Evolutionary conservation across 2,888 invertebrate genomes (phyloP).

Genomic region (Notocelia uddmanniana): DNA sequence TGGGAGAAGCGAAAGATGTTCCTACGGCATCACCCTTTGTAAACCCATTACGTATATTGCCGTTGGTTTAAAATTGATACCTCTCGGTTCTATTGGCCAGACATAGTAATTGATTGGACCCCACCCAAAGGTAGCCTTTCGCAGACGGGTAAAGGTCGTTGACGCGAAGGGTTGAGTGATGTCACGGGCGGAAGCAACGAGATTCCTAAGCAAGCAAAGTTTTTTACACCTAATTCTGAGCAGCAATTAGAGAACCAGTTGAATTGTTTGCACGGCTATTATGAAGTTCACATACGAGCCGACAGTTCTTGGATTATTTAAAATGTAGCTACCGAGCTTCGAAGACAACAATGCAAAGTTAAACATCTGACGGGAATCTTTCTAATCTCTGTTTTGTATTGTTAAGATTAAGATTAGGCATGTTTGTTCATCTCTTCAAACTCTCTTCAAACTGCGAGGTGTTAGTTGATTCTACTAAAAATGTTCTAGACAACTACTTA

Average conservation of each 20-base stretch:
- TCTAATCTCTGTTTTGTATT: constrained; percentile 22
- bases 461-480: background rate
- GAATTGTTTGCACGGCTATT: constrained; percentile 65
- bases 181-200: constrained; percentile 62
- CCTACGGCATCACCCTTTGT: constrained; percentile 38
- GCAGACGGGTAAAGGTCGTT: constrained; percentile 41
- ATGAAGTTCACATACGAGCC: constrained; percentile 54
- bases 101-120: constrained; percentile 41
- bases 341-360: constrained; percentile 30
- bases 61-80: constrained; percentile 37
- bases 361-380: constrained; percentile 28
- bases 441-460: background rate
- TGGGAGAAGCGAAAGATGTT: constrained; percentile 31
- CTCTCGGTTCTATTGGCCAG: constrained; percentile 29
- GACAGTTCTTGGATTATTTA: constrained; percentile 52
- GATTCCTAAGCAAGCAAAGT: constrained; percentile 62
- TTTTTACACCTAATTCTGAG: constrained; percentile 71
- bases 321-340: constrained; percentile 36
- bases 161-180: constrained; percentile 54
- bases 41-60: constrained; percentile 31
- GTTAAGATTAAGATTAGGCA: background rate
- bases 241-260: constrained; percentile 69
- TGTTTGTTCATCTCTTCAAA: constrained; percentile 4
- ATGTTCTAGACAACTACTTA: background rate
- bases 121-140: constrained; percentile 47